These are phyloP conservation scores for Noturus placidus DNA, from an alignment of 2,113 vertebrate genomes.

Conservation along the genomic window DNA sequence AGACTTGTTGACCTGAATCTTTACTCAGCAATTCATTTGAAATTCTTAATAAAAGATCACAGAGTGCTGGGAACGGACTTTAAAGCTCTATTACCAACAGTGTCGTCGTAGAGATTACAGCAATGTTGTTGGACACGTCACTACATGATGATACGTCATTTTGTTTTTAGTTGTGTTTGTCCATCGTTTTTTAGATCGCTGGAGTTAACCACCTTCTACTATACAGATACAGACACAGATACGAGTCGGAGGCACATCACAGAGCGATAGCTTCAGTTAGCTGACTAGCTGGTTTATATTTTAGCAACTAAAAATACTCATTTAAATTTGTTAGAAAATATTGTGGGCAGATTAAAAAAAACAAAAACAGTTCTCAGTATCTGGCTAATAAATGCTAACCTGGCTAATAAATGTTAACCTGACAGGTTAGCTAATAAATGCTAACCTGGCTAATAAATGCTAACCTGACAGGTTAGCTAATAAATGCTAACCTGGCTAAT, in stretches of 20 bases:
- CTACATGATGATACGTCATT: neutral
- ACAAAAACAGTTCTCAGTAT: neutral
- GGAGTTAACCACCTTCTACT: neutral
- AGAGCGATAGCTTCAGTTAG: neutral
- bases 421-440: no score
- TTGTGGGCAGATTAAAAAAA: no score
- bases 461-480: neutral
- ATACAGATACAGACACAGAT: no score
- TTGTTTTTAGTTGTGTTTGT: neutral
- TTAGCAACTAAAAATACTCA: neutral
- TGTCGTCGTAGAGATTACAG: neutral
- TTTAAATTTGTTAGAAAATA: no score
- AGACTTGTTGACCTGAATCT: neutral
- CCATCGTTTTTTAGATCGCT: neutral
- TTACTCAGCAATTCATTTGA: neutral
- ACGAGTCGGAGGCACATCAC: neutral
- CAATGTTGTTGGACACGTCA: neutral
- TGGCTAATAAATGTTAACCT: neutral
- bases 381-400: neutral
- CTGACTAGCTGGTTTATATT: neutral
- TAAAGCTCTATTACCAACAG: neutral
- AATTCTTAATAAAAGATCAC: neutral
- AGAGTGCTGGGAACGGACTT: neutral
- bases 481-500: no score
- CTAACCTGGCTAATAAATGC: no score